These are phyloP conservation scores for Drosophila tani DNA, from an alignment of 1,140 invertebrate species.

Conservation along the genomic window DNA sequence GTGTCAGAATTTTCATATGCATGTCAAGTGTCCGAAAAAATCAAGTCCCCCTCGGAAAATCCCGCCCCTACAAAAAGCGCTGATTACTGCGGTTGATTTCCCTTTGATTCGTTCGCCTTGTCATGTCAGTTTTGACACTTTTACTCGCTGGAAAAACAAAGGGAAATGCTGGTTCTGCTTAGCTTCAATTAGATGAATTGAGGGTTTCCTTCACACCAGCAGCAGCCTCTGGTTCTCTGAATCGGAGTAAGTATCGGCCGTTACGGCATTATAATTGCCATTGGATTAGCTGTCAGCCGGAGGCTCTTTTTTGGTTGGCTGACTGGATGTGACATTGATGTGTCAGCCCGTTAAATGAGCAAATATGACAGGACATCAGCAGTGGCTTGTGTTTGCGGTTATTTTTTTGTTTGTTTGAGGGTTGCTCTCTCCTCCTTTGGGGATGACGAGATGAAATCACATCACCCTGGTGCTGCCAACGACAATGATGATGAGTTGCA, in stretches of 20 bases:
- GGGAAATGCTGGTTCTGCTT: constrained; percentile 77
- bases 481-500: constrained; percentile 62
- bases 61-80: constrained; percentile 73
- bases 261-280: constrained; percentile 80
- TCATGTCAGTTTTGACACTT: constrained; percentile 84
- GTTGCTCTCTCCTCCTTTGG: constrained; percentile 32
- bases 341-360: constrained; percentile 84
- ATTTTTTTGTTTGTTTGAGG: constrained; percentile 14
- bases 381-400: constrained; percentile 63
- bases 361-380: constrained; percentile 76
- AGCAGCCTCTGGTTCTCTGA: constrained; percentile 27
- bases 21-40: constrained; percentile 80
- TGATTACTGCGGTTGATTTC: constrained; percentile 71
- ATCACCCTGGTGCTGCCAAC: constrained; percentile 13
- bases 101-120: constrained; percentile 73
- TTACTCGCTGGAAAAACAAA: constrained; percentile 36
- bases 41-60: constrained; percentile 21
- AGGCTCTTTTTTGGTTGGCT: constrained; percentile 54
- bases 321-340: constrained; percentile 80
- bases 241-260: constrained; percentile 33
- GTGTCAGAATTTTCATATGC: constrained; percentile 85
- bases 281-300: constrained; percentile 82
- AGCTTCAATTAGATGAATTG: constrained; percentile 81
- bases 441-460: constrained; percentile 45
- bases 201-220: constrained; percentile 65